Conservation (phyloP, 35 echinoderm and acorn worm species). For the Lytechinus pictus region DNA sequence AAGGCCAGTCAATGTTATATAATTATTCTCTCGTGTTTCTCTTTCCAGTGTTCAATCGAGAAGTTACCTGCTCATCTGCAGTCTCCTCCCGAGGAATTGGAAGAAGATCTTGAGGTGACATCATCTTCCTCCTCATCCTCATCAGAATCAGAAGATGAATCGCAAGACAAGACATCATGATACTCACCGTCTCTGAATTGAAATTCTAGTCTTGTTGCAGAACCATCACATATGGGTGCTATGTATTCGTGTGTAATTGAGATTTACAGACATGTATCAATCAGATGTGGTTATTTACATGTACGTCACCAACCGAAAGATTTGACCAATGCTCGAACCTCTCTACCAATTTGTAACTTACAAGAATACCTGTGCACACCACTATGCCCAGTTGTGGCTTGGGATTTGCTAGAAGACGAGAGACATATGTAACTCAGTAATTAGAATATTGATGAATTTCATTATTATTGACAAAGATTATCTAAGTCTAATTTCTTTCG, state of each 20-base stretch:
- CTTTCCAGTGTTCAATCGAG: conserved; percentile 62
- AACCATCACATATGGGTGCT: background rate
- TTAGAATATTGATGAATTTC: background rate
- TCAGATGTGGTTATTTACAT: too few species aligned
- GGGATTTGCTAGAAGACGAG: background rate
- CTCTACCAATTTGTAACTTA: too few species aligned
- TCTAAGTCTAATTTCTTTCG: background rate
- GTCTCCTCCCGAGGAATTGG: conserved; percentile 56
- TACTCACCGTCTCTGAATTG: background rate
- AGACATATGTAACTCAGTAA: background rate
- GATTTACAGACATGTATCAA: background rate
- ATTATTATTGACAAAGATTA: background rate
- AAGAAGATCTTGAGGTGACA: background rate
- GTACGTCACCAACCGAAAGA: too few species aligned
- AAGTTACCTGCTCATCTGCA: conserved; percentile 69
- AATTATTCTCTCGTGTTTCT: background rate
- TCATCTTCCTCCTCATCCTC: conserved; percentile 51
- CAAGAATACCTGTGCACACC: too few species aligned
- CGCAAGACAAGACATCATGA: background rate
- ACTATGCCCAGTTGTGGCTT: too few species aligned
- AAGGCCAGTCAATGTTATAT: too few species aligned
- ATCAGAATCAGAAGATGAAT: conserved; percentile 39
- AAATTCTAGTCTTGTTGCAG: background rate
- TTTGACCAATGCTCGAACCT: too few species aligned
- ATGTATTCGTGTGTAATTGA: background rate